phyloP scores from a whole-genome alignment of 30 jellyfish, hydroid and myxozoan genomes.

The Catostylus mosaicus region DNA sequence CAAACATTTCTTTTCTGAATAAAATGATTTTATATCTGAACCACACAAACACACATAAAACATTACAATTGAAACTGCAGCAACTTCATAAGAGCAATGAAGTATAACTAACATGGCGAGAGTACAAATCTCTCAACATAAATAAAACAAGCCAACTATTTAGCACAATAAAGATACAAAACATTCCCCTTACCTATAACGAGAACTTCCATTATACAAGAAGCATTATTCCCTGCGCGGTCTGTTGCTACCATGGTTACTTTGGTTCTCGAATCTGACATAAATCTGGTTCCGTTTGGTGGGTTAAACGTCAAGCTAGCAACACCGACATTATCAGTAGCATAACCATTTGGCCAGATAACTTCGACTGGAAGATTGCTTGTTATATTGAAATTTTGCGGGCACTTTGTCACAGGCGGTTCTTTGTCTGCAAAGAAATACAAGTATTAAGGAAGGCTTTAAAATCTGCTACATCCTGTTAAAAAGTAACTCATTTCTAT shows the following conservation, averaged over 20 bases:
- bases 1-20: too few species aligned
- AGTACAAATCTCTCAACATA: not conserved
- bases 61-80: too few species aligned
- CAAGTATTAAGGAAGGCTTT: too few species aligned
- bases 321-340: conserved; percentile 72
- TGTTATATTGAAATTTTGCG: conserved; percentile 74
- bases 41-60: too few species aligned
- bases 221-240: conserved; percentile 70
- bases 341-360: conserved; percentile 67
- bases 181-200: conserved; percentile 63
- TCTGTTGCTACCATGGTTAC: conserved; percentile 79
- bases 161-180: not conserved
- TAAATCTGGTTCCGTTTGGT: conserved; percentile 82
- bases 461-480: too few species aligned
- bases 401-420: conserved; percentile 82
- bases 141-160: not conserved
- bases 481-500: too few species aligned
- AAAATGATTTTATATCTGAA: too few species aligned
- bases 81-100: too few species aligned
- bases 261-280: conserved; percentile 71
- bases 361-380: conserved; percentile 62
- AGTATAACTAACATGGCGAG: too few species aligned
- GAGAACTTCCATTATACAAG: conserved; percentile 85
- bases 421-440: conserved; percentile 68
- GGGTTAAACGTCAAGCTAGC: conserved; percentile 72